phyloP scores from a whole-genome alignment of 2,113 vertebrate genomes.

The Caranx melampygus region DNA sequence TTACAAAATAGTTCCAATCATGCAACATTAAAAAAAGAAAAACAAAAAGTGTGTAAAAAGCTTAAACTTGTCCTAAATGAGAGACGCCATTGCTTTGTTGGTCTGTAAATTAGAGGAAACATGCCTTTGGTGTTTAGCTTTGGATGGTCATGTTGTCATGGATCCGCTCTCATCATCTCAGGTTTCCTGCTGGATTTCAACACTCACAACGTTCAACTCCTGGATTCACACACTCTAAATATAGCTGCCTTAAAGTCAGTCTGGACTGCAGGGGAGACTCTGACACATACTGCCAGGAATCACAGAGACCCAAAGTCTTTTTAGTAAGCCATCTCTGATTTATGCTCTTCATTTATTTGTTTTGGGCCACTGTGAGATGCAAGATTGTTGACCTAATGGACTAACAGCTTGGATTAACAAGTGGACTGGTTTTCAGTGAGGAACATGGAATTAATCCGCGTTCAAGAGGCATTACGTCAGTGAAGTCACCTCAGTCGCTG shows the following conservation, averaged over 20 bases:
- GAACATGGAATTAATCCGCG: constrained; percentile 7
- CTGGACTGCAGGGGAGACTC: constrained; percentile 4
- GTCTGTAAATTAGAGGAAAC: constrained; percentile 13
- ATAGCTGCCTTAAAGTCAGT: constrained; percentile 73
- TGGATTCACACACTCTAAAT: constrained; percentile 81
- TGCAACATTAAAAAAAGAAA: background rate
- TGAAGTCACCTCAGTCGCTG: constrained; percentile 5
- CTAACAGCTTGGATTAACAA: constrained; percentile 3
- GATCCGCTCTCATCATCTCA: constrained; percentile 69
- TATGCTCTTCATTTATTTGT: background rate
- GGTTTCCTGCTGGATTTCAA: constrained; percentile 68
- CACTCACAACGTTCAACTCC: constrained; percentile 53
- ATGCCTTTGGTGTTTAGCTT: background rate
- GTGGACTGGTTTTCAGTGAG: background rate
- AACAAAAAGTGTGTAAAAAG: background rate
- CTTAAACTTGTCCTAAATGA: background rate
- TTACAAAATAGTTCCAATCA: background rate
- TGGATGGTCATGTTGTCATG: constrained; percentile 3
- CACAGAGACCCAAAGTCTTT: background rate
- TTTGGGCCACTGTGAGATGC: background rate
- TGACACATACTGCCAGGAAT: constrained; percentile 11
- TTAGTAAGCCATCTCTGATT: background rate
- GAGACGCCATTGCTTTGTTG: background rate
- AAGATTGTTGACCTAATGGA: constrained; percentile 4
- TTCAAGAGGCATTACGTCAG: constrained; percentile 25